A percentile compares a stretch with the other conserved stretches of the same genome.
Evolutionary conservation across 1,140 invertebrate species (phyloP).

Genomic region (Diplogasteroides magnus): DNA sequence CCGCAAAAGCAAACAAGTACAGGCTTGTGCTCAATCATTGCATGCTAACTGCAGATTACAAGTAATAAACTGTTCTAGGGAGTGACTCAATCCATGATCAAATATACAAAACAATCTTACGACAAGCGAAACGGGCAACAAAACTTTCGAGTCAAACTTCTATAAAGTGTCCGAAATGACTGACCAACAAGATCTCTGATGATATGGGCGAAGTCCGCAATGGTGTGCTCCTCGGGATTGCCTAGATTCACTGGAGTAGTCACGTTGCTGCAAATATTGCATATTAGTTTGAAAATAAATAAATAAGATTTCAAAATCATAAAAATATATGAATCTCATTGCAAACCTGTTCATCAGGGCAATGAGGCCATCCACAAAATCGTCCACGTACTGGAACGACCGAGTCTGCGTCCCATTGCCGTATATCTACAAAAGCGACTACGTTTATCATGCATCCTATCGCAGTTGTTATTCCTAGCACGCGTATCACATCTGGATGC

Average conservation of each 20-base stretch:
- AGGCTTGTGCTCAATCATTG: too few relatives aligned
- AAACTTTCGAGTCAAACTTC: background rate
- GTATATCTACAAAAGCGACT: slow-evolving; percentile 67
- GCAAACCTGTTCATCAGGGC: slow-evolving; percentile 74
- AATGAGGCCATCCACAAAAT: slow-evolving; percentile 89
- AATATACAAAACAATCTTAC: too few relatives aligned
- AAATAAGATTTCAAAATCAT: too few relatives aligned
- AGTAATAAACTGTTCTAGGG: too few relatives aligned
- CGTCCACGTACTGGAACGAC: slow-evolving; percentile 97
- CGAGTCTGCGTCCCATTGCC: slow-evolving; percentile 89
- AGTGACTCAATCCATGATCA: too few relatives aligned
- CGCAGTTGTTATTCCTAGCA: too few relatives aligned
- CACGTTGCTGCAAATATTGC: slow-evolving; percentile 65
- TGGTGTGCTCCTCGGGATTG: slow-evolving; percentile 93
- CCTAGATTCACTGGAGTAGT: slow-evolving; percentile 88
- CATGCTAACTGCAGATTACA: too few relatives aligned
- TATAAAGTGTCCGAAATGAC: slow-evolving; percentile 19
- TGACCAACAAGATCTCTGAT: slow-evolving; percentile 69
- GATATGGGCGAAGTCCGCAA: slow-evolving; percentile 86
- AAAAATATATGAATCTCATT: background rate
- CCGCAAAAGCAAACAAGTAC: too few relatives aligned
- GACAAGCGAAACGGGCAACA: too few relatives aligned
- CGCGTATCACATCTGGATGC: too few relatives aligned
- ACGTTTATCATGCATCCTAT: too few relatives aligned
- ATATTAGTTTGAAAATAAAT: background rate